A percentile compares a stretch with the other conserved stretches of the same genome.
Conservation (phyloP, 1,140 invertebrate species). For the Pseudomyrmex pallidus region DNA sequence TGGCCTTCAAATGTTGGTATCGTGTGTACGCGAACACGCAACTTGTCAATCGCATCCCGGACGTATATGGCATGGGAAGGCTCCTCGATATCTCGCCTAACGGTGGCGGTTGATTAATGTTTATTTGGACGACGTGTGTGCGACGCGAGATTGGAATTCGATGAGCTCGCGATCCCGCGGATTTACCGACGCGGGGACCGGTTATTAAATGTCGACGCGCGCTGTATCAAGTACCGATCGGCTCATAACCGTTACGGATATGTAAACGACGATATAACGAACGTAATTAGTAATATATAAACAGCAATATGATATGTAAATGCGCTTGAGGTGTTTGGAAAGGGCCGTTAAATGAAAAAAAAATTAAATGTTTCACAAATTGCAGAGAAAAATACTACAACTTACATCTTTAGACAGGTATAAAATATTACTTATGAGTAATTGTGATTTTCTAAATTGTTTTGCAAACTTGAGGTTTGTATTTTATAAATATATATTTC, state of each 20-base stretch:
- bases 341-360: too few relatives aligned
- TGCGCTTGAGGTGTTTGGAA: not conserved
- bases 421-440: too few relatives aligned
- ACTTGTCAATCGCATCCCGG: constrained; percentile 55
- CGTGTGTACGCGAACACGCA: constrained; percentile 33
- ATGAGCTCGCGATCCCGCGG: constrained; percentile 57
- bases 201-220: constrained; percentile 56
- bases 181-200: constrained; percentile 48
- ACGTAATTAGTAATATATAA: constrained; percentile 39
- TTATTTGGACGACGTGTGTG: constrained; percentile 54
- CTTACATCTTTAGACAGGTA: too few relatives aligned
- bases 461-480: too few relatives aligned
- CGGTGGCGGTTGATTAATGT: constrained; percentile 59
- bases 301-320: constrained; percentile 14
- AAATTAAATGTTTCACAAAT: too few relatives aligned
- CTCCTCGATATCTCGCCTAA: constrained; percentile 59
- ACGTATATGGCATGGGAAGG: constrained; percentile 44
- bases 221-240: constrained; percentile 40
- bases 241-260: constrained; percentile 57
- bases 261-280: constrained; percentile 47
- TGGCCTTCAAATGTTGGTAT: constrained; percentile 33
- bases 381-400: too few relatives aligned
- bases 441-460: too few relatives aligned
- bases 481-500: too few relatives aligned
- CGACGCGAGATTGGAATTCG: constrained; percentile 57